A percentile compares a stretch with the other conserved stretches of the same genome.
Evolutionary conservation across 2,113 vertebrate species (phyloP).

Genomic region (Pandion haliaetus): DNA sequence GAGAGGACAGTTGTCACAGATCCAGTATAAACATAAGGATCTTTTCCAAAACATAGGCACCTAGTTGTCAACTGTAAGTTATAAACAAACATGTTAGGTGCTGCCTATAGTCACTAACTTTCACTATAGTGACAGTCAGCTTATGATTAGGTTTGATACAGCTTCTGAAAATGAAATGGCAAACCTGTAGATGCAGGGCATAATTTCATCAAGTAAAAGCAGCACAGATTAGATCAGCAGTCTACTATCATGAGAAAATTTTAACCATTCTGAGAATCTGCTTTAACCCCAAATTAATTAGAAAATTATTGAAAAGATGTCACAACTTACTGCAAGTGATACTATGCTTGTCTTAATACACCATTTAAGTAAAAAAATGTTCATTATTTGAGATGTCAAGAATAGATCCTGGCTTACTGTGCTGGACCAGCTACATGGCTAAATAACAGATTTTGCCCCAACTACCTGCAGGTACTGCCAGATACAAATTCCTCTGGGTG

Average conservation of each 20-base stretch:
- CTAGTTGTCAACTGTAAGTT: neutral
- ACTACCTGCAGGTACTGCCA: neutral
- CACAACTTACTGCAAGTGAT: neutral
- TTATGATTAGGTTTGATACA: neutral
- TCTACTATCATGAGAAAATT: neutral
- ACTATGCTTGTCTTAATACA: neutral
- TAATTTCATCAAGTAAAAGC: neutral
- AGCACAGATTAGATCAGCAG: neutral
- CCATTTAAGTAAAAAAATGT: neutral
- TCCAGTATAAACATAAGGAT: neutral
- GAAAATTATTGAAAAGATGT: neutral
- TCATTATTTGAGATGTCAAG: neutral
- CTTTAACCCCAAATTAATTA: neutral
- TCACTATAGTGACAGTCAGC: neutral
- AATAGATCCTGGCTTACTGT: neutral
- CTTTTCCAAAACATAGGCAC: neutral
- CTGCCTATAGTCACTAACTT: neutral
- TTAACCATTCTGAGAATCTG: neutral
- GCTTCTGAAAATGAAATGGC: neutral
- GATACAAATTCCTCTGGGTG: neutral
- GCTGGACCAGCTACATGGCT: neutral
- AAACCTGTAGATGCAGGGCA: neutral
- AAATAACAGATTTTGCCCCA: neutral
- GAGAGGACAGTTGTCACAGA: neutral
- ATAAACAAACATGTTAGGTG: neutral